phyloP scores from a whole-genome alignment of 2,113 vertebrate genomes.

The Phalacrocorax brasilianus region DNA sequence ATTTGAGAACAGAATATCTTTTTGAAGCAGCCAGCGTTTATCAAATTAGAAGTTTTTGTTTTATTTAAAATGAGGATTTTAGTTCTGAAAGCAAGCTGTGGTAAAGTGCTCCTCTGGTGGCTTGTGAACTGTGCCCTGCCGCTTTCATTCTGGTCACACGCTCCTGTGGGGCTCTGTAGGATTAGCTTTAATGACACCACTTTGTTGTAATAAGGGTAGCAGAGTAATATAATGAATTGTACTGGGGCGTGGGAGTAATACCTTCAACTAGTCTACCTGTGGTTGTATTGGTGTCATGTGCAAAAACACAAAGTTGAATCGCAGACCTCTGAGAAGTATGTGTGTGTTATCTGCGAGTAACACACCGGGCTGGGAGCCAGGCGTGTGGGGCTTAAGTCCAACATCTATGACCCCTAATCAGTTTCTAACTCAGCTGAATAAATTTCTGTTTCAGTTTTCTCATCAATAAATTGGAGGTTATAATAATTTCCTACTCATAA shows the following conservation, averaged over 20 bases:
- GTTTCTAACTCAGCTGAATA: background rate
- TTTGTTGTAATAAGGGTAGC: slow-evolving; percentile 10
- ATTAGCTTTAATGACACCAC: slow-evolving; percentile 44
- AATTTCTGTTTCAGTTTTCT: background rate
- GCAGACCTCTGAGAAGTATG: background rate
- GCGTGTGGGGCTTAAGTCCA: background rate
- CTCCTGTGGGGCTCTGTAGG: slow-evolving; percentile 18
- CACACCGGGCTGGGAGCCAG: background rate
- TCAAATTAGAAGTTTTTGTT: slow-evolving; percentile 49
- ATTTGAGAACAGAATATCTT: slow-evolving; percentile 42
- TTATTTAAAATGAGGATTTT: slow-evolving; percentile 57
- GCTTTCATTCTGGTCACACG: background rate
- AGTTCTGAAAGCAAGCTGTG: slow-evolving; percentile 23
- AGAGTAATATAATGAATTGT: background rate
- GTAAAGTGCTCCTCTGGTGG: slow-evolving; percentile 28
- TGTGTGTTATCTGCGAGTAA: fast-evolving
- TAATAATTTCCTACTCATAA: background rate
- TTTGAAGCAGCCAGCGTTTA: slow-evolving; percentile 56
- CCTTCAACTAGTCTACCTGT: background rate
- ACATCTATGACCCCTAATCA: background rate
- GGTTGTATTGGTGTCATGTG: background rate
- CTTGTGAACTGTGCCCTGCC: slow-evolving; percentile 26
- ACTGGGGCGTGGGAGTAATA: background rate
- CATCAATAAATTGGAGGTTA: background rate
- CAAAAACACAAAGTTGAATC: fast-evolving